phyloP scores from a whole-genome alignment of 2,888 invertebrate genomes.

The Anoplius nigerrimus region DNA sequence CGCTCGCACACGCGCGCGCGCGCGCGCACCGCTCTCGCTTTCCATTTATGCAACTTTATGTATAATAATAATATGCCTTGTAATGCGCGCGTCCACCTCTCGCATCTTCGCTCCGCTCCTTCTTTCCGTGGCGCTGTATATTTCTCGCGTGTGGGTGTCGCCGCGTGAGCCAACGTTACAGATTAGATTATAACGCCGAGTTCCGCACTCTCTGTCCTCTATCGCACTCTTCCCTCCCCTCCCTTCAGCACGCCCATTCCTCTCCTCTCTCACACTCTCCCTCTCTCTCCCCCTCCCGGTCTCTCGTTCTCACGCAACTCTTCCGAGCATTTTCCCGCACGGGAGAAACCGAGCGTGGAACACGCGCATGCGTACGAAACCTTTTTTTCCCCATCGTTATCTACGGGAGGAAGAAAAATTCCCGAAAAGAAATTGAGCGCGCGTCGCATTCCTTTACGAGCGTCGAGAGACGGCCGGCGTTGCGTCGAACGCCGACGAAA shows the following conservation, averaged over 20 bases:
- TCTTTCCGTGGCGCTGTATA: slow-evolving; percentile 9
- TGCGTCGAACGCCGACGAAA: too few relatives aligned
- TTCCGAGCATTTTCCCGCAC: background rate
- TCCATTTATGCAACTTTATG: background rate
- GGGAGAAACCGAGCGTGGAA: too few relatives aligned
- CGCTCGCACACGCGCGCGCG: background rate
- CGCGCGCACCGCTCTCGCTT: background rate
- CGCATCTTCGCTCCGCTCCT: background rate
- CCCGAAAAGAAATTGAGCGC: too few relatives aligned
- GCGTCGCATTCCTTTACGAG: too few relatives aligned
- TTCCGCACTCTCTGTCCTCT: background rate
- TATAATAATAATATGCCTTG: background rate
- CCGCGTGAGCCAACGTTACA: slow-evolving; percentile 40
- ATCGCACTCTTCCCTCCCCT: background rate
- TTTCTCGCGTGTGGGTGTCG: slow-evolving; percentile 25
- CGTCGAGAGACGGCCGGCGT: too few relatives aligned
- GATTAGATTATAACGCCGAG: slow-evolving; percentile 28
- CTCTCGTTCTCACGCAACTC: background rate
- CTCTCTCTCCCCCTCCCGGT: background rate
- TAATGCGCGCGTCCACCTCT: background rate
- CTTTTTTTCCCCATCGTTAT: too few relatives aligned
- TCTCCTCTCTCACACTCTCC: background rate
- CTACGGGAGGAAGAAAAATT: too few relatives aligned
- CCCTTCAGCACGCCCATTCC: background rate
- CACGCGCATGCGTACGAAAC: too few relatives aligned